Evolutionary conservation across 2,888 invertebrate genomes (phyloP), one percentile per base, ranked within the genome.

Genomic region (Melangyna quadrimaculata): DNA sequence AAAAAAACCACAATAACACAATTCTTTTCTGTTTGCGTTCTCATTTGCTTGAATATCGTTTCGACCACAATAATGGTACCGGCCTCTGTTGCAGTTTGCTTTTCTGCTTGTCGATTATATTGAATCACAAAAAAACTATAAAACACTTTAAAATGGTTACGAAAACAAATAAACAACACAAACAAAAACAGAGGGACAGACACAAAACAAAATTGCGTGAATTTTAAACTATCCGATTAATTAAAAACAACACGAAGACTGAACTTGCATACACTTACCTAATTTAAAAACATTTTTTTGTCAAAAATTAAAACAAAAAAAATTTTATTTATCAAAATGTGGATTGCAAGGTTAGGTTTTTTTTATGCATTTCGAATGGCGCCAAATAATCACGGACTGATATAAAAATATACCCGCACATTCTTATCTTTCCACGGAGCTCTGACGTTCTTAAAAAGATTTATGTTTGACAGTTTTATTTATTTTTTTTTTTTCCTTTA

Each of bases 361-460:
- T 29, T 75, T 45, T 75, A 45, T 79, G 72, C 75, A 84, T 67
- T 77, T 75, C 53, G 71, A 79, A 40, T 79, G 84, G 84, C 84
- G 75, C 84, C 75, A 84, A 84, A 72, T 51, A 67, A 69, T 75
- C 53, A 72, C 51, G 55, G 53, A 75, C 80, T 72, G 79, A 79
- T 80, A 77, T 75, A 19, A 65, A 53, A 53, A 19, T 43, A 40
- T 61, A 19, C 32, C 57, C 48, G 35, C 24, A 48, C 12, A 43
- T 67, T 67, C 51, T 75, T 75, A 70, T 63, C 70, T 22, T 43
- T 48, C 35, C 3, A 2, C 22, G 27, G 14, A 37, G 27, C 51
- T 35, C 35, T 55, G 63, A 55, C 40, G 45, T 24, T 70, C 45
- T 70, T 71, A 48, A 53, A 53, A 67, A 78, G 53, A 40, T 53